phyloP scores from a whole-genome alignment of 1,140 invertebrate genomes.

The Drosophila yakuba region DNA sequence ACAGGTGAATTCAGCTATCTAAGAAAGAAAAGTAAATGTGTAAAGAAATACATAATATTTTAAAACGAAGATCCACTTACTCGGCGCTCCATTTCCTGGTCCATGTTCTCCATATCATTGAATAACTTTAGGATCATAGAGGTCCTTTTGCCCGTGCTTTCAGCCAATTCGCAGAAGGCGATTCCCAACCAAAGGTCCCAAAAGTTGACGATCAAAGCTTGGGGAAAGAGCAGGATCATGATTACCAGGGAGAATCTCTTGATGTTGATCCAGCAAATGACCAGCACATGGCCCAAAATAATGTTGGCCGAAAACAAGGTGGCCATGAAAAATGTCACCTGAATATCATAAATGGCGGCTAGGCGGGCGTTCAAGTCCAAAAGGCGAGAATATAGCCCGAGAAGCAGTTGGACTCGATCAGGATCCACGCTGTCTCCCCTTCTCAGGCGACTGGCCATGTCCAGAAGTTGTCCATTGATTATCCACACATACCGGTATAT shows the following conservation, averaged over 20 bases:
- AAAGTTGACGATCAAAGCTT: conserved; percentile 39
- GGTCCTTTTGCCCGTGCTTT: conserved; percentile 30
- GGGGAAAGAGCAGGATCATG: conserved; percentile 5
- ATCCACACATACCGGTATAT: conserved; percentile 60
- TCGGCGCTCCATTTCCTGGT: conserved; percentile 11
- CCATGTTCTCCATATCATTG: conserved; percentile 10
- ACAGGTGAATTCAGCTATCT: conserved; percentile 48
- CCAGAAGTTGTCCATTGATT: conserved; percentile 46
- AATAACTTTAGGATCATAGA: conserved; percentile 46
- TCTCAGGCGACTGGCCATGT: conserved; percentile 17
- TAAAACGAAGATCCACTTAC: conserved; percentile 21
- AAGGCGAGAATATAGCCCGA: conserved; percentile 24
- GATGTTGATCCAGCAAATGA: conserved; percentile 1
- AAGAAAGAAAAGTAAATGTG: not conserved
- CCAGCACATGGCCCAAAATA: conserved; percentile 1
- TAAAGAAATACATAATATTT: not conserved
- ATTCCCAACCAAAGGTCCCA: conserved; percentile 50
- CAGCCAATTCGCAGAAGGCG: conserved; percentile 37
- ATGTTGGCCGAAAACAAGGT: conserved; percentile 15
- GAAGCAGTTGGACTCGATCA: not conserved
- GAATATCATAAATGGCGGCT: conserved; percentile 36
- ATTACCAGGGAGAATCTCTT: not conserved
- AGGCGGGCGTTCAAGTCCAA: conserved; percentile 32
- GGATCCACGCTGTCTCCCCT: conserved; percentile 1
- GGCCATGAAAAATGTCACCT: conserved; percentile 2